Evolutionary conservation across 2,888 invertebrate species (phyloP).

Genomic region (Campopleginae sp.): DNA sequence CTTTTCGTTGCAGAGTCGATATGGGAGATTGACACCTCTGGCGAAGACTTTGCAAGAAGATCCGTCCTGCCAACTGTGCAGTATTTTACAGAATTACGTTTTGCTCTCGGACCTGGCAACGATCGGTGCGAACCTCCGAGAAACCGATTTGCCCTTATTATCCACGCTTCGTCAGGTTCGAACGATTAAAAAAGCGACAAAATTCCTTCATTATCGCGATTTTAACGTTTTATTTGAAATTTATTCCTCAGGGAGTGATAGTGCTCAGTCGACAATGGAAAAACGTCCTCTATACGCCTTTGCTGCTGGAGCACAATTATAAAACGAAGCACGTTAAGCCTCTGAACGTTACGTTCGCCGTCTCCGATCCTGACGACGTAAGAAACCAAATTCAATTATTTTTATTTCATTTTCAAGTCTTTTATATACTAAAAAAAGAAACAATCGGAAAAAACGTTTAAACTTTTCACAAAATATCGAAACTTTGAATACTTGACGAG

Average conservation of each 20-base stretch:
- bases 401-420: slow-evolving; percentile 34
- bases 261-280: slow-evolving; percentile 98
- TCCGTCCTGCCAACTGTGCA: slow-evolving; percentile 97
- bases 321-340: slow-evolving; percentile 93
- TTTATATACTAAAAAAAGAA: slow-evolving; percentile 7
- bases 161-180: slow-evolving; percentile 94
- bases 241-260: slow-evolving; percentile 91
- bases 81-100: slow-evolving; percentile 94
- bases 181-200: too few relatives aligned
- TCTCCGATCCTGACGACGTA: slow-evolving; percentile 93
- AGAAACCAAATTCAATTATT: slow-evolving; percentile 64
- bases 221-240: slow-evolving; percentile 3
- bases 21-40: slow-evolving; percentile 94
- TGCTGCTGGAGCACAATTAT: slow-evolving; percentile 94
- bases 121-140: slow-evolving; percentile 93
- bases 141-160: slow-evolving; percentile 93
- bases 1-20: slow-evolving; percentile 90
- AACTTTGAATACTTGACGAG: slow-evolving; percentile 12
- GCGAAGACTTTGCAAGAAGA: slow-evolving; percentile 97
- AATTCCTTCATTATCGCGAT: not conserved
- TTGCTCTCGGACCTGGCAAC: slow-evolving; percentile 90
- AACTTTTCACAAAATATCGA: not conserved
- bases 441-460: slow-evolving; percentile 9
- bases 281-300: slow-evolving; percentile 96
- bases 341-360: slow-evolving; percentile 94